Evolutionary conservation across 2,888 invertebrate species (phyloP), one percentile per base, ranked within the genome.

Genomic region (Leptogaster cylindrica): DNA sequence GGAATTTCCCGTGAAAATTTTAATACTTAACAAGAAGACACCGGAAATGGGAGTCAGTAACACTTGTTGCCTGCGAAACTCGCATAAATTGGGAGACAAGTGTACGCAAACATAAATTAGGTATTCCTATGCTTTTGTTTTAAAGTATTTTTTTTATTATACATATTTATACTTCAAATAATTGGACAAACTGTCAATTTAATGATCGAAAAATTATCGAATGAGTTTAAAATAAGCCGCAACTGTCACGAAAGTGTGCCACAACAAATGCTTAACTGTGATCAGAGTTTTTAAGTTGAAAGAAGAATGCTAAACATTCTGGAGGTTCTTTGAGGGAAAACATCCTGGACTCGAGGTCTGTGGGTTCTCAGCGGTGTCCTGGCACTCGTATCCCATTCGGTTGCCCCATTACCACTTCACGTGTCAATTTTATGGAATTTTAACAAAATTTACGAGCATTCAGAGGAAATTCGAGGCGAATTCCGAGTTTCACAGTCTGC

Each of bases 351-450:
- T 55, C n/a, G 14, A 36, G 16, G 36, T 18, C 6, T 2, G 14
- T 18, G 12, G n/a, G n/a, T 31, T 31, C 31, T 31, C 31, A 31
- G 41, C 14, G 16, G 41, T 41, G 18, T 41, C 41, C 41, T 18
- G 41, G 6, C 16, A 18, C 1, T 39, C 10, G 39, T n/a, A 31
- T 31, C 6, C 31, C 31, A 31, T 44, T 41, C 28, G 41, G 61
- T 27, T 61, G 44, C 44, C 44, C 61, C 12, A 61, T 61, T 65
- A 70, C 71, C 71, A 72, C 65, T 50, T 52, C 51, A 65, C 72
- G 71, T 72, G 72, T 72, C 69, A 70, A 58, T 63, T 67, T 66
- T 69, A 61, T 68, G 61, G 66, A 70, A 70, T 68, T 71, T 66
- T 58, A 52, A 20, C 48, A 64, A 70, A 68, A 70, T 70, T 71